phyloP scores from a whole-genome alignment of 2,797 vertebrate genomes.

The Galaxias olidus region DNA sequence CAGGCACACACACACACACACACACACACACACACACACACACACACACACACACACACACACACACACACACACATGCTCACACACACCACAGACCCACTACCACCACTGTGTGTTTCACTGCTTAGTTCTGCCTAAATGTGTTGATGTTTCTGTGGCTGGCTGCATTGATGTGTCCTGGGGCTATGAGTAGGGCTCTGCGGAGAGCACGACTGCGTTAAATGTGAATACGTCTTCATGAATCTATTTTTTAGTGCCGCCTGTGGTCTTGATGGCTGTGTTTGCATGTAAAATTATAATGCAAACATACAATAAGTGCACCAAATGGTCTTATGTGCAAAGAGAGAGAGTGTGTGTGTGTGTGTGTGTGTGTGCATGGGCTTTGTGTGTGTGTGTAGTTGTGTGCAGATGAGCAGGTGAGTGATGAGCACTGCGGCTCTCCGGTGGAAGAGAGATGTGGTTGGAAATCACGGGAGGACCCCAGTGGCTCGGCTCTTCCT shows the following conservation, averaged over 20 bases:
- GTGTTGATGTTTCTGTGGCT: conserved; percentile 56
- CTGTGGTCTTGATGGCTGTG: conserved; percentile 35
- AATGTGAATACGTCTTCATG: conserved; percentile 1
- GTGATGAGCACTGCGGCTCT: conserved; percentile 63
- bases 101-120: conserved; percentile 22
- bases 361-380: conserved; percentile 2
- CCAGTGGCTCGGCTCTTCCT: conserved; percentile 47
- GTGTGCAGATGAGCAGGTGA: conserved; percentile 35
- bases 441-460: conserved; percentile 50
- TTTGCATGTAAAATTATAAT: conserved; percentile 19
- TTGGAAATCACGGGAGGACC: conserved; percentile 59
- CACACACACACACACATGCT: neutral
- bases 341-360: conserved; percentile 13
- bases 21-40: neutral
- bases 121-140: conserved; percentile 54
- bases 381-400: conserved; percentile 11
- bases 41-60: neutral
- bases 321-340: neutral
- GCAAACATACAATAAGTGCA: conserved; percentile 2
- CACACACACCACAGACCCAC: neutral
- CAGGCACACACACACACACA: neutral
- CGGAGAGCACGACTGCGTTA: conserved; percentile 16
- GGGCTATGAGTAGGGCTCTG: conserved; percentile 15
- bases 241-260: neutral
- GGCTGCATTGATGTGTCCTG: conserved; percentile 63